Conservation (phyloP, 2,888 invertebrate species). For the Rapana venosa region DNA sequence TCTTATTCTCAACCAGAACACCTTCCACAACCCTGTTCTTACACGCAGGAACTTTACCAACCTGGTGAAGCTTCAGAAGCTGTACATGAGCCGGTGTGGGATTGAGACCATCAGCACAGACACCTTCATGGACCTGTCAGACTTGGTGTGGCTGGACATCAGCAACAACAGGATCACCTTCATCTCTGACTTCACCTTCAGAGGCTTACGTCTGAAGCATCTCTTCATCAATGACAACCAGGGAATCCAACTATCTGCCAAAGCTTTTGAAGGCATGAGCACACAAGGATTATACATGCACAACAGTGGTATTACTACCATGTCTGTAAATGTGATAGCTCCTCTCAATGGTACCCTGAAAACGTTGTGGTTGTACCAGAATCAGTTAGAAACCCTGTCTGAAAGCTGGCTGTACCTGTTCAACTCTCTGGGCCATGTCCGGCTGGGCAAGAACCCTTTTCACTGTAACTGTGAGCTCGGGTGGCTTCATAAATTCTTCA, state of each 20-base stretch:
- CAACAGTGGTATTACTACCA: slow-evolving; percentile 70
- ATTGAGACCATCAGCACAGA: slow-evolving; percentile 73
- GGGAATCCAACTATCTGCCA: slow-evolving; percentile 66
- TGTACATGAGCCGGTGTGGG: slow-evolving; percentile 75
- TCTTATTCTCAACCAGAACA: slow-evolving; percentile 75
- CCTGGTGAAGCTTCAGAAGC: slow-evolving; percentile 69
- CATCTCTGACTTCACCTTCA: slow-evolving; percentile 74
- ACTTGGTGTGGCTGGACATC: slow-evolving; percentile 75
- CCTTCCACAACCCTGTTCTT: slow-evolving; percentile 68
- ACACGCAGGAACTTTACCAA: slow-evolving; percentile 71
- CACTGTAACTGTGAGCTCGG: slow-evolving; percentile 76
- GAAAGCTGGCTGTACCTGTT: slow-evolving; percentile 70
- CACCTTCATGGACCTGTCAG: slow-evolving; percentile 72
- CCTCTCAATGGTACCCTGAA: slow-evolving; percentile 74
- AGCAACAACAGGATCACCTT: slow-evolving; percentile 74
- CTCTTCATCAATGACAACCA: slow-evolving; percentile 76
- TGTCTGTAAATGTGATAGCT: slow-evolving; percentile 68
- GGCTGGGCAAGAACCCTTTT: slow-evolving; percentile 76
- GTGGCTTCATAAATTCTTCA: slow-evolving; percentile 75
- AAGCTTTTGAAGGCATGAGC: slow-evolving; percentile 72
- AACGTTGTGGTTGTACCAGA: slow-evolving; percentile 75
- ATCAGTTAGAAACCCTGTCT: slow-evolving; percentile 71
- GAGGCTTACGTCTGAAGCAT: slow-evolving; percentile 73
- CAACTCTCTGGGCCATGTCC: slow-evolving; percentile 69
- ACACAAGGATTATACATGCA: slow-evolving; percentile 76